Evolutionary conservation across 2,797 vertebrate species (phyloP).

Genomic region (Cryptoblepharus egeriae): DNA sequence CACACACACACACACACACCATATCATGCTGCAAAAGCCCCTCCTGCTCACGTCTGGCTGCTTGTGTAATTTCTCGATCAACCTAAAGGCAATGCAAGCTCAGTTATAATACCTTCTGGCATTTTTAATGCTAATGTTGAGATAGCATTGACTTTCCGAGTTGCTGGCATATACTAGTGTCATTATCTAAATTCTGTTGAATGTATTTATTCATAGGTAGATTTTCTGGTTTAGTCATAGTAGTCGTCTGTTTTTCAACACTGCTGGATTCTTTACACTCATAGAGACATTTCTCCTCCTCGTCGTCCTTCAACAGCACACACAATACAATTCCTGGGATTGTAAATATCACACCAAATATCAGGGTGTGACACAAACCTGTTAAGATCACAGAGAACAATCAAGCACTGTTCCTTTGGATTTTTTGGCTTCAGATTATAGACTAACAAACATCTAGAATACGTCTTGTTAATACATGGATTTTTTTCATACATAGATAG

Average conservation of each 20-base stretch:
- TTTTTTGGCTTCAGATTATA: too few species aligned
- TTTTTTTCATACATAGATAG: too few species aligned
- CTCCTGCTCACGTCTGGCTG: background rate
- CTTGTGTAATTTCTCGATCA: conserved; percentile 2
- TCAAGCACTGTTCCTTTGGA: too few species aligned
- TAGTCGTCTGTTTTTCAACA: background rate
- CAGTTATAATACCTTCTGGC: conserved; percentile 12
- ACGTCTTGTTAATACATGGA: too few species aligned
- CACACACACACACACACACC: too few species aligned
- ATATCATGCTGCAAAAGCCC: background rate
- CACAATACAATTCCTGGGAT: too few species aligned
- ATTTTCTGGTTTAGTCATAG: background rate
- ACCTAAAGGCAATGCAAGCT: conserved; percentile 24
- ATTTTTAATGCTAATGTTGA: conserved; percentile 12
- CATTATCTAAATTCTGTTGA: background rate
- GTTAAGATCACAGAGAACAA: too few species aligned
- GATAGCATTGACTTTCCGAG: conserved; percentile 9
- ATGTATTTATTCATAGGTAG: background rate
- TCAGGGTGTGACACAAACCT: too few species aligned
- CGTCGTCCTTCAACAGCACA: too few species aligned
- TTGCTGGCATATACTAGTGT: background rate
- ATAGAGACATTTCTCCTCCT: too few species aligned
- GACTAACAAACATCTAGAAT: too few species aligned
- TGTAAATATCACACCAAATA: too few species aligned
- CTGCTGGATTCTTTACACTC: background rate